Evolutionary conservation across 2,888 invertebrate species (phyloP).

Genomic region (Theretra japonica): DNA sequence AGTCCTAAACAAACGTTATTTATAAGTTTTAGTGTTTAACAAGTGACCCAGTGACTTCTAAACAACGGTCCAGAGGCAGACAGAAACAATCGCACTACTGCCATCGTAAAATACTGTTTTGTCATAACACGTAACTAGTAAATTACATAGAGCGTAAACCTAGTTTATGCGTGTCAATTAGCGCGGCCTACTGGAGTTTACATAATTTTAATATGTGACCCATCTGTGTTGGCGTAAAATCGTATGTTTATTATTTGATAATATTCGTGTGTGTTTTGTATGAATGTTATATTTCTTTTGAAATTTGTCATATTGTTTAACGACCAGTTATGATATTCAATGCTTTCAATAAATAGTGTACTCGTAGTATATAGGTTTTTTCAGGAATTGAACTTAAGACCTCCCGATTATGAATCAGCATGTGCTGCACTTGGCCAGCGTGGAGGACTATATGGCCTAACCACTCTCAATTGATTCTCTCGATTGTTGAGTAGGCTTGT

Average conservation of each 20-base stretch:
- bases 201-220: not conserved
- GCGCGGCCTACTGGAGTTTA: not conserved
- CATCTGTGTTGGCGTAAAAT: not conserved
- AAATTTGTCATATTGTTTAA: not conserved
- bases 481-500: too few species aligned
- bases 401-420: too few species aligned
- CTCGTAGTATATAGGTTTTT: too few species aligned
- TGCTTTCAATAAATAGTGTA: too few species aligned
- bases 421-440: too few species aligned
- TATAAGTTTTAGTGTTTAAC: slow-evolving; percentile 8
- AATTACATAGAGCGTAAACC: not conserved
- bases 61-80: not conserved
- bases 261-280: too few species aligned
- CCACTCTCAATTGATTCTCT: too few species aligned
- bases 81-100: not conserved
- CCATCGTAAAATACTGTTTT: not conserved
- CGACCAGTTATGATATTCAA: too few species aligned
- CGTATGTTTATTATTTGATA: too few species aligned
- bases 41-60: not conserved
- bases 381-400: too few species aligned
- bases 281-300: too few species aligned
- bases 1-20: slow-evolving; percentile 8
- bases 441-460: too few species aligned
- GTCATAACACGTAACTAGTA: not conserved
- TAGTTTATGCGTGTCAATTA: not conserved